These are phyloP conservation scores for Poeciliopsis retropinna DNA, from an alignment of 2,113 vertebrate genomes.

Conservation along the genomic window DNA sequence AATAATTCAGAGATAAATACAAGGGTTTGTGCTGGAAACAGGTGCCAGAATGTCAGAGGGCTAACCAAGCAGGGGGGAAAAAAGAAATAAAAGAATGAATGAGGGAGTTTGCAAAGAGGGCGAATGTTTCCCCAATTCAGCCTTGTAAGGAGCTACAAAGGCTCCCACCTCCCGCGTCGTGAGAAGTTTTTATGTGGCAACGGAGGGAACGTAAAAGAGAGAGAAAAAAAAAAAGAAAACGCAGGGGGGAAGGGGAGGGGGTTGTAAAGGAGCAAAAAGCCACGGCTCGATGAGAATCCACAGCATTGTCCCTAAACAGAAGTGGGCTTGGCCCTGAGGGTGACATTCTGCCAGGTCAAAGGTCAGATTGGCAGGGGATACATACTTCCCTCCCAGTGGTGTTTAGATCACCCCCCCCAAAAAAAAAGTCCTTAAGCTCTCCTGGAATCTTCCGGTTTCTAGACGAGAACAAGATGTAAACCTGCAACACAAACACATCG, in stretches of 20 bases:
- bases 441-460: background rate
- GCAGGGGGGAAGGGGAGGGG: background rate
- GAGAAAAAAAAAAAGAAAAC: background rate
- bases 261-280: conserved; percentile 75
- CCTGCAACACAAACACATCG: background rate
- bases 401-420: conserved; percentile 35
- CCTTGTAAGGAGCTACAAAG: conserved; percentile 70
- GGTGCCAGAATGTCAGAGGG: conserved; percentile 74
- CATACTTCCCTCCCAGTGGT: conserved; percentile 58
- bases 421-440: conserved; percentile 13
- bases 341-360: conserved; percentile 68
- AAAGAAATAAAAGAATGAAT: conserved; percentile 12
- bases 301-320: conserved; percentile 69
- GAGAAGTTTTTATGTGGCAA: conserved; percentile 55
- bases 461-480: conserved; percentile 24
- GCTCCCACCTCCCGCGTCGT: conserved; percentile 57
- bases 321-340: conserved; percentile 56
- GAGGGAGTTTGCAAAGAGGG: conserved; percentile 7
- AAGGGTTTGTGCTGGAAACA: conserved; percentile 75
- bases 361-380: conserved; percentile 62
- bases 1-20: conserved; percentile 83
- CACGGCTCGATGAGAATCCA: conserved; percentile 69
- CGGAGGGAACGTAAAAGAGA: conserved; percentile 41
- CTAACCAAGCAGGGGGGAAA: conserved; percentile 33
- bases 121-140: conserved; percentile 28